A percentile compares a stretch with the other conserved stretches of the same genome.
Evolutionary conservation across 2,113 vertebrate species (phyloP).

Genomic region (Theristicus caerulescens): DNA sequence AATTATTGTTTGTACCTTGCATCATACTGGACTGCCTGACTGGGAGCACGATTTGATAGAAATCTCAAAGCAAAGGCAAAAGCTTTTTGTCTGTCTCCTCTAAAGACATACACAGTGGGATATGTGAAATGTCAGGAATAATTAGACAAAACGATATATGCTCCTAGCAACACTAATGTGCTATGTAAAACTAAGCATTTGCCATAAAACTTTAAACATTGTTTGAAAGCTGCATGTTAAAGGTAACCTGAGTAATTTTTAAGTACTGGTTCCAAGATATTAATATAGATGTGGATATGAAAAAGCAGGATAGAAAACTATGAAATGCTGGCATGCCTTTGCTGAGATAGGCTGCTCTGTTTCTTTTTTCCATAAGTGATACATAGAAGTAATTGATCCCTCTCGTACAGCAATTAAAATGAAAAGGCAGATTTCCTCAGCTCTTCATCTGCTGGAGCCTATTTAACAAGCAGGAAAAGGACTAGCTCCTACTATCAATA

Average conservation of each 20-base stretch:
- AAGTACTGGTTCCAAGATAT: neutral
- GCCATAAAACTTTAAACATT: constrained; percentile 23
- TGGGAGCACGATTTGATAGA: neutral
- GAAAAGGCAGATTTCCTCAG: neutral
- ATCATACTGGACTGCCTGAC: neutral
- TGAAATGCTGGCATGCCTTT: neutral
- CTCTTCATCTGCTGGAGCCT: neutral
- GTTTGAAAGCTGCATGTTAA: constrained; percentile 34
- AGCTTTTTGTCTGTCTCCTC: constrained; percentile 48
- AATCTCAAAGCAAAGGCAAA: constrained; percentile 26
- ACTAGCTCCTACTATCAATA: neutral
- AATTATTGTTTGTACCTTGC: neutral
- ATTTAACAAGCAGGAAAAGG: neutral
- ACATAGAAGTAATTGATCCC: neutral
- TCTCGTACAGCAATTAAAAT: neutral
- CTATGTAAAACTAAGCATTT: constrained; percentile 23
- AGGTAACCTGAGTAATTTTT: constrained; percentile 18
- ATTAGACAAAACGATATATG: constrained; percentile 58
- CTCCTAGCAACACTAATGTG: constrained; percentile 30
- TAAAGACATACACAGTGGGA: constrained; percentile 24
- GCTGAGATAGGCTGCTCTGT: neutral
- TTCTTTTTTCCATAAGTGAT: neutral
- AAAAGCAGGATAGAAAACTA: neutral
- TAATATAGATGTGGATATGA: neutral
- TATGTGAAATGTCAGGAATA: constrained; percentile 68